Conservation (phyloP, 1,140 invertebrate species). For the Riptortus pedestris region DNA sequence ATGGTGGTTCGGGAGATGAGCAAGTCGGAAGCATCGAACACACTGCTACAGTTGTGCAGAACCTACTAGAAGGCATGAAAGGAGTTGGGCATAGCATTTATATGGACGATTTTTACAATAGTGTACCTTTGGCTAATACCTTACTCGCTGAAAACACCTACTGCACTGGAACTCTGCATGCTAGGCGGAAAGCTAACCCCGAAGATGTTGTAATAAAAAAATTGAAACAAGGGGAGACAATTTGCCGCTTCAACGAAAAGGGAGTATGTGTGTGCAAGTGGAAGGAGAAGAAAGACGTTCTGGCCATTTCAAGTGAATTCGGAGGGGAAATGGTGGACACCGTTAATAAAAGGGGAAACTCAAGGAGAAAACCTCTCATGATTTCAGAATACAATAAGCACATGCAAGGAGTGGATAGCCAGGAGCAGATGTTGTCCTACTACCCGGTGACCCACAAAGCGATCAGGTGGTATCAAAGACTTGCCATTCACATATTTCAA, state of each 20-base stretch:
- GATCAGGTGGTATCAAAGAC: no score
- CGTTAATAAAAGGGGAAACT: no score
- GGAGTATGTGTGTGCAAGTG: constrained; percentile 33
- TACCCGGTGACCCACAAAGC: no score
- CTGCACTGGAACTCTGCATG: constrained; percentile 27
- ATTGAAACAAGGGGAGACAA: constrained; percentile 29
- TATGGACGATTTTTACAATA: constrained; percentile 23
- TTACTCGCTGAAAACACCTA: constrained; percentile 27
- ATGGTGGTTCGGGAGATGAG: constrained; percentile 21
- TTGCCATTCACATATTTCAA: no score
- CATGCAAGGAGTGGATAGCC: no score
- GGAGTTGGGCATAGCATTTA: constrained; percentile 6
- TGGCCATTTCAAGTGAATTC: constrained; percentile 32
- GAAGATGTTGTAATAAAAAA: constrained; percentile 14
- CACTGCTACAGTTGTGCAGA: background rate
- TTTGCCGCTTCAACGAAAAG: constrained; percentile 12
- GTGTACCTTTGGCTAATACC: constrained; percentile 5
- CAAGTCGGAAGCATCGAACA: background rate
- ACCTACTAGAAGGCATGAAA: background rate
- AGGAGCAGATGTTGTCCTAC: no score
- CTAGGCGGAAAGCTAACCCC: constrained; percentile 24
- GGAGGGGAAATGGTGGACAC: background rate
- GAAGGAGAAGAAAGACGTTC: constrained; percentile 35
- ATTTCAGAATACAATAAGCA: no score
- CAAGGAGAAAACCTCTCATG: no score